Base-by-base conservation (phyloP, 2,888 invertebrate genomes). In the Clunio marinus region DNA sequence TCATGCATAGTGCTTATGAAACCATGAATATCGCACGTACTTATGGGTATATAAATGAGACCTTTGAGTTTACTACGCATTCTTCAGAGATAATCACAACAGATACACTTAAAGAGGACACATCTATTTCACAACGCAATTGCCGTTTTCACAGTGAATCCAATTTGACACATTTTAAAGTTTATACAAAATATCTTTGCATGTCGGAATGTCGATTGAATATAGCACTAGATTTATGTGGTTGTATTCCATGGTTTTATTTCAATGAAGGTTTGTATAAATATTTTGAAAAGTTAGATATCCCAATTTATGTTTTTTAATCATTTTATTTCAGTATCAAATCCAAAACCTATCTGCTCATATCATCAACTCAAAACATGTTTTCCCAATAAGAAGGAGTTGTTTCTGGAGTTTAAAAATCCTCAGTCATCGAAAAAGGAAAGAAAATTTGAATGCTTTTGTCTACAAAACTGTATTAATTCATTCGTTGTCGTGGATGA, bases 191-290 rank as follows among this genome's bases (percentile, higher is more conserved):
- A 70, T 76, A 76, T 66, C 71, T 76, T 13, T 79, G 79, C 51
- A 69, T 72, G 4, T 78, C 79, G 63, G 77, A 79, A 69, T 79
- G 78, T 62, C 76, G 79, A 2, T 71, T 79, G 0, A 75, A 77
- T 68, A 70, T 78, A 68, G 77, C 77, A 0, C 75, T 73, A 27
- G 71, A 72, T 32, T 70, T 73, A 10, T 79, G 79, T 67, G 74
- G 75, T 70, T 79, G 79, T 45, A 78, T 79, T 70, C 79, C 79
- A 1, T 79, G 79, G 70, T 79, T 79, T 70, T 79, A 79, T 73
- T 77, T 78, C 1, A 79, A 78, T 71, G 72, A 72, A 60, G 73
- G 77, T 76, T 71, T 72, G 73, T 60, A 5, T 51, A n/a, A 27
- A 58, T 25, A 4, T 27, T 28, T 5, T 58, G 4, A 20, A 17